phyloP scores from a whole-genome alignment of 2,797 vertebrate species.

The Rhynchonycteris naso region DNA sequence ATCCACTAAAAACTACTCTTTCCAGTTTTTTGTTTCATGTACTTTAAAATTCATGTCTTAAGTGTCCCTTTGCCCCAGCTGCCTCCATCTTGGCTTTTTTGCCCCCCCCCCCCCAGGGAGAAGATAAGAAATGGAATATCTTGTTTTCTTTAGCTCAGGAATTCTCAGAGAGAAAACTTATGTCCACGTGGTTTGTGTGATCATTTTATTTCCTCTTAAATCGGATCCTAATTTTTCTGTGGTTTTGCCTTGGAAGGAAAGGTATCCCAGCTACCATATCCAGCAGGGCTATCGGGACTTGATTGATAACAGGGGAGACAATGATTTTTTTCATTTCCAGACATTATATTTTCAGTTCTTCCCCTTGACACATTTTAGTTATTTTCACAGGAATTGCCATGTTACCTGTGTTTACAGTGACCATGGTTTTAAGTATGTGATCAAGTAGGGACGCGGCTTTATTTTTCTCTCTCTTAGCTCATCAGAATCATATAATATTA shows the following conservation, averaged over 20 bases:
- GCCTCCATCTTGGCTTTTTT: neutral
- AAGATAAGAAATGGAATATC: neutral
- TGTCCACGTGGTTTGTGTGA: neutral
- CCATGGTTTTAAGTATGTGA: neutral
- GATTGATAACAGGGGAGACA: neutral
- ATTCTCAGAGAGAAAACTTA: neutral
- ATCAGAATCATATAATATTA: neutral
- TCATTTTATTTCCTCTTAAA: neutral
- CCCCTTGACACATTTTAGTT: neutral
- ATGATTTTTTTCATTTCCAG: neutral
- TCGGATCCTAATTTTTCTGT: conserved; percentile 1
- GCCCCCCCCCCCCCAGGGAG: no score
- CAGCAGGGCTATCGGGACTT: neutral
- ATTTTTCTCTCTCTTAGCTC: neutral
- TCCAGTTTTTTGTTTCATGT: neutral
- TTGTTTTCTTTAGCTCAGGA: conserved; percentile 8
- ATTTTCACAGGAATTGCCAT: neutral
- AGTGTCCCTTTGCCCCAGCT: neutral
- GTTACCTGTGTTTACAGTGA: neutral
- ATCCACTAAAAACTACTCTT: neutral
- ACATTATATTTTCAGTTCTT: neutral
- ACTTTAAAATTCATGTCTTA: conserved; percentile 18
- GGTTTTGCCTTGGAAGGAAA: neutral
- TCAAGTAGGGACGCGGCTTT: neutral
- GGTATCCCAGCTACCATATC: neutral